A percentile compares a stretch with the other conserved stretches of the same genome.
Conservation (phyloP, 2,888 invertebrate genomes). For the Pasiphila rectangulata region DNA sequence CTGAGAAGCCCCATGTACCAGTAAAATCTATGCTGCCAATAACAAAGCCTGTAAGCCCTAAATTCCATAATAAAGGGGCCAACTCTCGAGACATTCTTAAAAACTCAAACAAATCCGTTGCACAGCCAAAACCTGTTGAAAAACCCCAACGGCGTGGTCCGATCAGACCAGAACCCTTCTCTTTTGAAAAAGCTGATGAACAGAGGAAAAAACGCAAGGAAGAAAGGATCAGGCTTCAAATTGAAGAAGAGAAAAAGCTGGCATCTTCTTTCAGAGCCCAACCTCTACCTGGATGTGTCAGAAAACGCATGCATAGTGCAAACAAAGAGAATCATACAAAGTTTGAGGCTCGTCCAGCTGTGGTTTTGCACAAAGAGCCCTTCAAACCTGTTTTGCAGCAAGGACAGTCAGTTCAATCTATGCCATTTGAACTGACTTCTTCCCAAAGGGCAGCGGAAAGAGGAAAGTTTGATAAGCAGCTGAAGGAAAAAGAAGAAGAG, state of each 20-base stretch:
- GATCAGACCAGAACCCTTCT: constrained; percentile 80
- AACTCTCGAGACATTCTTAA: constrained; percentile 45
- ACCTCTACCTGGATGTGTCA: constrained; percentile 81
- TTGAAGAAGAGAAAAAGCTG: constrained; percentile 82
- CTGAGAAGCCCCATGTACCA: constrained; percentile 66
- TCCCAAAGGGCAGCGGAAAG: too few species aligned
- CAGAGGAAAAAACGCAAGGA: constrained; percentile 79
- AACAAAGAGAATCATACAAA: constrained; percentile 80
- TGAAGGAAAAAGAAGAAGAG: constrained; percentile 79
- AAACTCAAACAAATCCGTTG: constrained; percentile 29
- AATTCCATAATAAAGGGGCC: constrained; percentile 58
- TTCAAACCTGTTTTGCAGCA: too few species aligned
- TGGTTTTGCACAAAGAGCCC: too few species aligned
- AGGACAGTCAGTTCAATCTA: too few species aligned
- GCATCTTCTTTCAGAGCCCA: constrained; percentile 85
- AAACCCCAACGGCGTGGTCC: constrained; percentile 54
- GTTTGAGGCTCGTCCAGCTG: too few species aligned
- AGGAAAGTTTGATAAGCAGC: constrained; percentile 76
- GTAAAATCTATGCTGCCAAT: constrained; percentile 49
- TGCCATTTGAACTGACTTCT: too few species aligned
- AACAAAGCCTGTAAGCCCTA: constrained; percentile 59
- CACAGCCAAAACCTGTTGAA: constrained; percentile 38
- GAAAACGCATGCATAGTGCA: constrained; percentile 60
- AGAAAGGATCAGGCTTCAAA: constrained; percentile 79
- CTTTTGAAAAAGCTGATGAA: constrained; percentile 85